These are phyloP conservation scores for Epicauta chinensis DNA, from an alignment of 1,140 invertebrate species.

Conservation along the genomic window DNA sequence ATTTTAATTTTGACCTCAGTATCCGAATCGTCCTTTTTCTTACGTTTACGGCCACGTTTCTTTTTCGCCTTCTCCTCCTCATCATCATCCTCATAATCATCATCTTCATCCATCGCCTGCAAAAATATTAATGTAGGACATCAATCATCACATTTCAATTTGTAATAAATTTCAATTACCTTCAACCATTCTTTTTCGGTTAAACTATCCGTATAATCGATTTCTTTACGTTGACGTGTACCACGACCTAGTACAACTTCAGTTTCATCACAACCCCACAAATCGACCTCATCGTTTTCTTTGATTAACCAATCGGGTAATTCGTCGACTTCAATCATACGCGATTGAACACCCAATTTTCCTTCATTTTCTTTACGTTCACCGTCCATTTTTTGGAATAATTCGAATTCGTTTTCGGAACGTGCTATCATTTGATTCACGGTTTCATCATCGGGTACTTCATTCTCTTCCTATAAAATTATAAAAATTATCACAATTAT, in stretches of 20 bases:
- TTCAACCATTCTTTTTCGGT: slow-evolving; percentile 97
- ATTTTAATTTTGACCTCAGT: slow-evolving; percentile 51
- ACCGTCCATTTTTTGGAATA: slow-evolving; percentile 90
- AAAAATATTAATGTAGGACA: no score
- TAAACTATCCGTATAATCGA: slow-evolving; percentile 93
- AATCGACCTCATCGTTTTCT: slow-evolving; percentile 84
- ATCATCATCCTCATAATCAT: slow-evolving; percentile 74
- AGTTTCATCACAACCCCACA: slow-evolving; percentile 70
- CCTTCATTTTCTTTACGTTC: slow-evolving; percentile 84
- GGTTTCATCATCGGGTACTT: slow-evolving; percentile 98
- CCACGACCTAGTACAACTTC: slow-evolving; percentile 84
- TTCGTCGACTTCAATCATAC: slow-evolving; percentile 90
- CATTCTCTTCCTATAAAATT: slow-evolving; percentile 79
- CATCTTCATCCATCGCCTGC: slow-evolving; percentile 56
- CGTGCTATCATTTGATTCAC: slow-evolving; percentile 99
- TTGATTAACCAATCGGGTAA: slow-evolving; percentile 93
- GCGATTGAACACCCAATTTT: slow-evolving; percentile 64
- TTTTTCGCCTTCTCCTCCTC: slow-evolving; percentile 54
- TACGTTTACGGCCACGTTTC: slow-evolving; percentile 52
- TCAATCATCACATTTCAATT: no score
- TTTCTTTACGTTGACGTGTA: slow-evolving; percentile 90
- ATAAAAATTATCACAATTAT: neutral
- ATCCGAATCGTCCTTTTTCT: slow-evolving; percentile 52
- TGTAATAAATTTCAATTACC: slow-evolving; percentile 20
- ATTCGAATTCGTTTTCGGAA: slow-evolving; percentile 89